Evolutionary conservation across 2,888 invertebrate species (phyloP).

Genomic region (Minunthozetes semirufus): DNA sequence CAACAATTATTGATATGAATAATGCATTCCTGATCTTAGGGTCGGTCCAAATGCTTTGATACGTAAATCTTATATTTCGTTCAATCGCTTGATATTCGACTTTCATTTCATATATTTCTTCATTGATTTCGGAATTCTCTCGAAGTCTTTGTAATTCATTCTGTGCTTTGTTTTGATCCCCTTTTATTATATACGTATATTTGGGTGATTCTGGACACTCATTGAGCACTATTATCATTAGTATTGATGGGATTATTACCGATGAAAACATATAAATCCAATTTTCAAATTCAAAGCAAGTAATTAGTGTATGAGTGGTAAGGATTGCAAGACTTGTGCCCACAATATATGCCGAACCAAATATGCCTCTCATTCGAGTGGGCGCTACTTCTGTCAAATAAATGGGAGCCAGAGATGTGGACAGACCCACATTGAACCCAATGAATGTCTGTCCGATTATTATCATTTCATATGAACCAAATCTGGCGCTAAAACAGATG

Average conservation of each 20-base stretch:
- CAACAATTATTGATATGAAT: constrained; percentile 70
- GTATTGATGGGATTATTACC: constrained; percentile 64
- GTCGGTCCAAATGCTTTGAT: constrained; percentile 64
- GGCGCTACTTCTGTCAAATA: constrained; percentile 84
- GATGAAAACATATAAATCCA: constrained; percentile 47
- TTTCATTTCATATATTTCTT: constrained; percentile 77
- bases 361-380: constrained; percentile 69
- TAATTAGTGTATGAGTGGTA: constrained; percentile 56
- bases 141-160: constrained; percentile 70
- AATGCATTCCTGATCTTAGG: constrained; percentile 67
- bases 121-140: constrained; percentile 67
- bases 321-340: constrained; percentile 79
- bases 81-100: constrained; percentile 58
- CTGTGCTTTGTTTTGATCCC: constrained; percentile 64
- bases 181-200: constrained; percentile 61
- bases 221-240: constrained; percentile 63
- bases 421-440: constrained; percentile 56
- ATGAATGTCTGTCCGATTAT: constrained; percentile 58
- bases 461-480: constrained; percentile 66
- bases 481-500: constrained; percentile 59
- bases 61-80: constrained; percentile 60
- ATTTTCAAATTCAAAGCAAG: background rate
- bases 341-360: constrained; percentile 79
- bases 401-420: constrained; percentile 78
- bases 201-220: constrained; percentile 80